These are phyloP conservation scores for Apteryx mantelli DNA, from an alignment of 2,113 vertebrate species.

Conservation along the genomic window DNA sequence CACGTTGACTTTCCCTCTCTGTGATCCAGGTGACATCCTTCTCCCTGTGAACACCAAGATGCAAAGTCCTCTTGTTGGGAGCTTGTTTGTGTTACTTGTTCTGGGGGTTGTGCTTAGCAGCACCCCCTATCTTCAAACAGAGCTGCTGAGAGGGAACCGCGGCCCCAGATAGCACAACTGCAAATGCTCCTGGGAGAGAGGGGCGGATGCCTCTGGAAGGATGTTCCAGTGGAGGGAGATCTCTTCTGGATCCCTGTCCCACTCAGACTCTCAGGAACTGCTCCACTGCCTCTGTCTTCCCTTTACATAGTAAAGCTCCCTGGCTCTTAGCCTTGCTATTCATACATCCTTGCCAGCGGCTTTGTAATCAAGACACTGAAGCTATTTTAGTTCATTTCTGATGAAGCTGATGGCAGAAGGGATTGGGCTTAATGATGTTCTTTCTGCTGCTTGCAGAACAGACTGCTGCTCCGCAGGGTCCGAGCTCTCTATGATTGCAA, in stretches of 20 bases:
- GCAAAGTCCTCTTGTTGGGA: neutral
- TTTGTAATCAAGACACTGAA: neutral
- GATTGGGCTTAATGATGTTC: neutral
- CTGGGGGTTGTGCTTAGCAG: neutral
- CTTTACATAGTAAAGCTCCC: neutral
- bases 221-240: neutral
- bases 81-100: neutral
- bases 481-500: conserved; percentile 72
- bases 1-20: neutral
- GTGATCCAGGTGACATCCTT: neutral
- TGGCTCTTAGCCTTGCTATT: neutral
- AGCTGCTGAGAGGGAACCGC: neutral
- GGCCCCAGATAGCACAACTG: neutral
- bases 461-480: conserved; percentile 54
- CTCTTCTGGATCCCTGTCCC: neutral
- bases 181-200: neutral
- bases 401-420: neutral
- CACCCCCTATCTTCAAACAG: neutral
- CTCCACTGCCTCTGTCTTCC: neutral
- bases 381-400: neutral
- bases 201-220: neutral
- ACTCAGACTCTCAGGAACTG: neutral
- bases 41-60: neutral
- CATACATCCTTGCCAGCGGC: neutral
- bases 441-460: conserved; percentile 38